phyloP scores from a whole-genome alignment of 2,113 vertebrate species.

The Callorhinus ursinus region DNA sequence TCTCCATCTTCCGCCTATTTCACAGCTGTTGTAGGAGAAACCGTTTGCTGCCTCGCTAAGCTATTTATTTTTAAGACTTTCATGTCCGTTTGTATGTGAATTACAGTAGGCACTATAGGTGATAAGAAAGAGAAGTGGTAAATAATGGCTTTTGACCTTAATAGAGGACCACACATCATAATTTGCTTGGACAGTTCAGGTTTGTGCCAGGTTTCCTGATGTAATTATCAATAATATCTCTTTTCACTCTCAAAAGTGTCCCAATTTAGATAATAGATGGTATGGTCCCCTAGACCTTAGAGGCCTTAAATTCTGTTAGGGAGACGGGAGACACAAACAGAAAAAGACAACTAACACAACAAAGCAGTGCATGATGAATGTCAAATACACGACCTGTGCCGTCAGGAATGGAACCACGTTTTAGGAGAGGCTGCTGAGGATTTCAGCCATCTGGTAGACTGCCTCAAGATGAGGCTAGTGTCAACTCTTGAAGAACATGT shows the following conservation, averaged over 20 bases:
- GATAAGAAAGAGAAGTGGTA: not conserved
- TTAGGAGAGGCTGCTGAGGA: not conserved
- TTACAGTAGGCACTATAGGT: not conserved
- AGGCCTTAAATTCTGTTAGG: not conserved
- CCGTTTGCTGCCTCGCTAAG: not conserved
- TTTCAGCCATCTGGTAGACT: not conserved
- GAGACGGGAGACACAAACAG: not conserved
- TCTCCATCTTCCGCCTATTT: not conserved
- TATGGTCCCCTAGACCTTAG: not conserved
- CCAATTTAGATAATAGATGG: not conserved
- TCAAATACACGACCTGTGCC: not conserved
- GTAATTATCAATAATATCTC: constrained; percentile 6
- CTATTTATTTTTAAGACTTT: constrained; percentile 26
- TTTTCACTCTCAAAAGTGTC: not conserved
- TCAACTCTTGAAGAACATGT: not conserved
- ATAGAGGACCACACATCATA: not conserved
- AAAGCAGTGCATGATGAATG: not conserved
- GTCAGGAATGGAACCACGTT: not conserved
- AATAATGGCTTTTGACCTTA: not conserved
- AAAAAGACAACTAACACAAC: not conserved
- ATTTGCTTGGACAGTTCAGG: not conserved
- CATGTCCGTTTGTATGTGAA: not conserved
- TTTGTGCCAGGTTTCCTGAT: not conserved
- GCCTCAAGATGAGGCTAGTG: not conserved
- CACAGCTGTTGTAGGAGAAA: not conserved